These are phyloP conservation scores for Cephus nigrinus DNA, from an alignment of 2,888 invertebrate genomes.

Conservation along the genomic window DNA sequence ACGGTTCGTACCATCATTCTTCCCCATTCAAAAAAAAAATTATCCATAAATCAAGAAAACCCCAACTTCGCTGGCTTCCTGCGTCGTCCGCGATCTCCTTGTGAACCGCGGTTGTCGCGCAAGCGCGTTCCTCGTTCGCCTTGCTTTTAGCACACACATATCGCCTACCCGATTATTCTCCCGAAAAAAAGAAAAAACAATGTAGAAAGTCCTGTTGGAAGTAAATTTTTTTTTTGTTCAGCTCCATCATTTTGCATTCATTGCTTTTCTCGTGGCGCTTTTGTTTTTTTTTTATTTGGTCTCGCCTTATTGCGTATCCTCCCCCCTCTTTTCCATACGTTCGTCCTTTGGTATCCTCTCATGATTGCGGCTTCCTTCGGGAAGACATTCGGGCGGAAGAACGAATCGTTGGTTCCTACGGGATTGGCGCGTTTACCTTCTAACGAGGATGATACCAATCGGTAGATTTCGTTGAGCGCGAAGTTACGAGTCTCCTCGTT, in stretches of 20 bases:
- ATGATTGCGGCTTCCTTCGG: background rate
- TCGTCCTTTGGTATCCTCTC: background rate
- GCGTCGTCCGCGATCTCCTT: conserved; percentile 50
- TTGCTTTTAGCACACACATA: background rate
- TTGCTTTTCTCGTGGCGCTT: background rate
- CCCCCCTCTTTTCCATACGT: background rate
- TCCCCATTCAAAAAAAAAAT: too few relatives aligned
- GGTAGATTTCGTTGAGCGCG: too few relatives aligned
- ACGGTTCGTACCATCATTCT: too few relatives aligned
- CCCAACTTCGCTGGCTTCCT: conserved; percentile 41
- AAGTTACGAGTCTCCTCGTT: too few relatives aligned
- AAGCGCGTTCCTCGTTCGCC: conserved; percentile 19
- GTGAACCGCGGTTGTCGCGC: conserved; percentile 51
- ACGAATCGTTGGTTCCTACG: background rate
- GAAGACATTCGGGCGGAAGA: background rate
- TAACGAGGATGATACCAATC: too few relatives aligned
- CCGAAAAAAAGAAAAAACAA: too few relatives aligned
- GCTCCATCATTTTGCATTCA: conserved; percentile 14
- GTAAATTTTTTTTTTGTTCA: conserved; percentile 33
- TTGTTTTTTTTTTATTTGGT: background rate
- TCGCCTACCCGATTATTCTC: too few relatives aligned
- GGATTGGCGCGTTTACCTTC: too few relatives aligned
- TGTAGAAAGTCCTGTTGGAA: too few relatives aligned
- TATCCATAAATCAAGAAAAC: conserved; percentile 23
- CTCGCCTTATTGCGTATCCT: background rate